Conservation (phyloP, 1,140 invertebrate genomes). For the Pentalonia nigronervosa region DNA sequence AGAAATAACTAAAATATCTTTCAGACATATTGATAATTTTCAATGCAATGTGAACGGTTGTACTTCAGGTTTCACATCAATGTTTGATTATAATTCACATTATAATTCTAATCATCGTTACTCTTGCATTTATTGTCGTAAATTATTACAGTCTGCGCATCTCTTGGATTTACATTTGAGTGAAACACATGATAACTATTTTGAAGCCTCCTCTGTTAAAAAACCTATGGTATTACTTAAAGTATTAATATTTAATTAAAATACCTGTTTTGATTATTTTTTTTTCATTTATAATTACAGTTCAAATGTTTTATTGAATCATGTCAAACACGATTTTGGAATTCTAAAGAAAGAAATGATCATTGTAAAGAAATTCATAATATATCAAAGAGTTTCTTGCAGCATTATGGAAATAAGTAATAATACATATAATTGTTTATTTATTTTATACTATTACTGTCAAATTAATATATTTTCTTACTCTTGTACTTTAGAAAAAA, state of each 20-base stretch:
- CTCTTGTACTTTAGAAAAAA: constrained; percentile 32
- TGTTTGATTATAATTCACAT: constrained; percentile 4
- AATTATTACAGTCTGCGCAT: constrained; percentile 43
- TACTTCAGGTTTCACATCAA: neutral
- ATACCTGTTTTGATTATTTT: neutral
- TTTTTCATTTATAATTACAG: neutral
- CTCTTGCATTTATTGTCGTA: constrained; percentile 37
- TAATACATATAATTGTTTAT: neutral
- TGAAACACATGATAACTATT: constrained; percentile 51
- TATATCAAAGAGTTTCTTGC: constrained; percentile 13
- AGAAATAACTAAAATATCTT: neutral
- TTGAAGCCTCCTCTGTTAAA: neutral
- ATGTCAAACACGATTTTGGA: constrained; percentile 27
- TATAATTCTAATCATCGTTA: constrained; percentile 55
- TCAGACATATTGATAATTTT: neutral
- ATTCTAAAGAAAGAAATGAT: neutral
- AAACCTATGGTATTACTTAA: constrained; percentile 33
- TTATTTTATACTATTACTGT: neutral
- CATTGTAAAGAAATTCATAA: constrained; percentile 41
- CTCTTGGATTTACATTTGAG: constrained; percentile 48
- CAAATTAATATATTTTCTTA: neutral
- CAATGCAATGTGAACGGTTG: constrained; percentile 46
- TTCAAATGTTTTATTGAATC: constrained; percentile 46
- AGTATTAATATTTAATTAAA: neutral
- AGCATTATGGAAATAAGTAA: constrained; percentile 26